These are phyloP conservation scores for Papilio helenus DNA, from an alignment of 1,140 invertebrate genomes.

Conservation along the genomic window DNA sequence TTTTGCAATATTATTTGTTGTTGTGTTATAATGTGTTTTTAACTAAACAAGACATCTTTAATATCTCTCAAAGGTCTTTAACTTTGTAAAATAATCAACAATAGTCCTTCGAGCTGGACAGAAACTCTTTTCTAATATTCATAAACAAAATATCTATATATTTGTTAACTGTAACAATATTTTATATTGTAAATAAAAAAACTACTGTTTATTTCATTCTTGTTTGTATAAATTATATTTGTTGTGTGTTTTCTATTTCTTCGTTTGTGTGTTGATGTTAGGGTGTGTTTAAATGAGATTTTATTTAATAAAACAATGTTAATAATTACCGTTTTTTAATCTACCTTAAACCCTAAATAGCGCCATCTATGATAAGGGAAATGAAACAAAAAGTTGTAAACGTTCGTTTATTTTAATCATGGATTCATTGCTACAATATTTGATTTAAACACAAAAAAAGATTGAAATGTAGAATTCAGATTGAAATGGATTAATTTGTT, in stretches of 20 bases:
- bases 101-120: too few species aligned
- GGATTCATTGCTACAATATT: not conserved
- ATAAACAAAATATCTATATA: not conserved
- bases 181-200: not conserved
- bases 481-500: conserved; percentile 15
- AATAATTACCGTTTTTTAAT: conserved; percentile 13
- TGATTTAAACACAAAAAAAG: not conserved
- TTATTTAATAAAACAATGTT: conserved; percentile 42
- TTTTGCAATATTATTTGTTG: too few species aligned
- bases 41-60: too few species aligned
- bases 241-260: conserved; percentile 13
- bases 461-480: not conserved
- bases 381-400: not conserved
- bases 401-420: not conserved
- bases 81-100: too few species aligned
- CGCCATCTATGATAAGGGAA: not conserved
- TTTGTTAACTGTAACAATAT: not conserved
- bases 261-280: conserved; percentile 28
- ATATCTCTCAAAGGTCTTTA: too few species aligned
- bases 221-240: conserved; percentile 20
- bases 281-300: conserved; percentile 37
- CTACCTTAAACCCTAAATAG: not conserved
- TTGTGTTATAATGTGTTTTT: too few species aligned
- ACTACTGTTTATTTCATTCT: not conserved
- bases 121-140: not conserved